phyloP scores from a whole-genome alignment of 2,888 invertebrate species.

The Thera britannica region DNA sequence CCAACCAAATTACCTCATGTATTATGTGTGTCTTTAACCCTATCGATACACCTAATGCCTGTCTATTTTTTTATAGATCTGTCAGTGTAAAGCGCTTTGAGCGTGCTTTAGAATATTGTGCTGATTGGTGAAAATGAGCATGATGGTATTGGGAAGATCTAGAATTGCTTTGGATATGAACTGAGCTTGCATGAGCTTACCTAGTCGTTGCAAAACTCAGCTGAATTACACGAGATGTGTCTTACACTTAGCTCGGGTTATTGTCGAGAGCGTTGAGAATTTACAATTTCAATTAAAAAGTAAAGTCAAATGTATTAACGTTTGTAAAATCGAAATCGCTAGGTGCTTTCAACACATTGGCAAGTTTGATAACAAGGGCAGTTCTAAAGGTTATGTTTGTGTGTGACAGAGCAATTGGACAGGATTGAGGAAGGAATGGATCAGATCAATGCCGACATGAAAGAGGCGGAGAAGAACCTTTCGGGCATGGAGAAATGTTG shows the following conservation, averaged over 20 bases:
- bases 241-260: conserved; percentile 79
- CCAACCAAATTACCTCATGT: conserved; percentile 3
- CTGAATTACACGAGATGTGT: conserved; percentile 57
- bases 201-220: conserved; percentile 56
- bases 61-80: neutral
- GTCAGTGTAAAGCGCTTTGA: neutral
- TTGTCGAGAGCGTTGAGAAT: conserved; percentile 85
- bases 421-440: conserved; percentile 99
- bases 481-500: conserved; percentile 99
- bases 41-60: neutral
- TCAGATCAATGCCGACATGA: conserved; percentile 99
- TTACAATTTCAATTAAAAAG: conserved; percentile 63
- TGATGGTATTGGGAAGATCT: conserved; percentile 50
- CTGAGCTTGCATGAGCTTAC: conserved; percentile 66
- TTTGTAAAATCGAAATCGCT: conserved; percentile 49
- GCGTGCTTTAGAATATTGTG: conserved; percentile 1
- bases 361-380: conserved; percentile 52
- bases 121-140: conserved; percentile 16
- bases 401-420: conserved; percentile 98
- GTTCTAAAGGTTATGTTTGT: conserved; percentile 68
- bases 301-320: conserved; percentile 47
- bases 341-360: conserved; percentile 70
- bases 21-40: conserved; percentile 1
- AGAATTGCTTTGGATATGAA: conserved; percentile 61
- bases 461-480: conserved; percentile 99